phyloP scores from a whole-genome alignment of 2,113 vertebrate genomes.

The Ceratotherium simum region DNA sequence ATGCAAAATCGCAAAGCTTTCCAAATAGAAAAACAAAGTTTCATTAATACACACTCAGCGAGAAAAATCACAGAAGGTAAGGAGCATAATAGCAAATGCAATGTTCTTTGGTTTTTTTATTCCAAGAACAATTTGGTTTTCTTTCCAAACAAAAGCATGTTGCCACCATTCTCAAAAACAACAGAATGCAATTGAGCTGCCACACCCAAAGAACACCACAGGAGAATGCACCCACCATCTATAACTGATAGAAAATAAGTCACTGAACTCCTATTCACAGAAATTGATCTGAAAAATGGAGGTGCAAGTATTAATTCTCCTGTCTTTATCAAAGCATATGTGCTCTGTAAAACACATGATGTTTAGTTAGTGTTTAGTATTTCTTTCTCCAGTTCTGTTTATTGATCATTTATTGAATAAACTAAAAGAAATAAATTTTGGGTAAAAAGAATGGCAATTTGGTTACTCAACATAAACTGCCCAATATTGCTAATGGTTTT shows the following conservation, averaged over 20 bases:
- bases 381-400: neutral
- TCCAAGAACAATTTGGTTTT: neutral
- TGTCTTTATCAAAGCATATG: no score
- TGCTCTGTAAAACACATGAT: neutral
- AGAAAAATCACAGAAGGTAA: slow-evolving; percentile 3
- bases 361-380: neutral
- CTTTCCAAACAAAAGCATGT: neutral
- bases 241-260: neutral
- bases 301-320: neutral
- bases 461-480: neutral
- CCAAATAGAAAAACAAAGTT: neutral
- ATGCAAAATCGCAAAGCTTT: slow-evolving; percentile 56
- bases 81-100: neutral
- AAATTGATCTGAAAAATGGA: neutral
- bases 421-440: neutral
- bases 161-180: neutral
- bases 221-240: neutral
- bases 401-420: neutral
- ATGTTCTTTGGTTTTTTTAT: neutral
- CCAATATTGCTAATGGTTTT: neutral
- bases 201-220: neutral
- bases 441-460: neutral
- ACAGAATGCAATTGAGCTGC: neutral
- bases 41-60: neutral
- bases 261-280: no score